A percentile compares a stretch with the other conserved stretches of the same genome.
Evolutionary conservation across 1,140 invertebrate species (phyloP).

Genomic region (Drosophila bocqueti): DNA sequence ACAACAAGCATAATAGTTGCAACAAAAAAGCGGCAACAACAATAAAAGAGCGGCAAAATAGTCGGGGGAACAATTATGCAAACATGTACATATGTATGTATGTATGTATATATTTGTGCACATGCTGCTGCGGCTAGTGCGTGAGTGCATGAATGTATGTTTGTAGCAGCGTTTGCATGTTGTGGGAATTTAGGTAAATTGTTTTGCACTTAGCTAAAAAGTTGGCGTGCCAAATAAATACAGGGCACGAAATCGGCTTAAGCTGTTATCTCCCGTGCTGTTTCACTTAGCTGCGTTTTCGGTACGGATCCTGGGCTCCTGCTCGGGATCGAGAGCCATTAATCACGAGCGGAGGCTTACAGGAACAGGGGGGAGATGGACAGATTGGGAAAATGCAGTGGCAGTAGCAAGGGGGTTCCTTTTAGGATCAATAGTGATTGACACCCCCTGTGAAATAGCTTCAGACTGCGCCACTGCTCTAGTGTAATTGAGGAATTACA

Average conservation of each 20-base stretch:
- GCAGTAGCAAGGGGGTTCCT: neutral
- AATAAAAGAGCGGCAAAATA: conserved; percentile 28
- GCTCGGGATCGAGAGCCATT: conserved; percentile 54
- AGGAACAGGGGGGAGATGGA: conserved; percentile 3
- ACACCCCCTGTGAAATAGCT: neutral
- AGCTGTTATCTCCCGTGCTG: conserved; percentile 68
- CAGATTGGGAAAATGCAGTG: neutral
- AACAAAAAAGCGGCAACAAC: conserved; percentile 25
- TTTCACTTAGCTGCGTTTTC: conserved; percentile 64
- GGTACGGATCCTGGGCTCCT: conserved; percentile 28
- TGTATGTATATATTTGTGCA: neutral
- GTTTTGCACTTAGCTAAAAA: conserved; percentile 82
- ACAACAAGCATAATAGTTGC: conserved; percentile 25
- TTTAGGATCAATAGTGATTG: neutral
- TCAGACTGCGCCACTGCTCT: conserved; percentile 7
- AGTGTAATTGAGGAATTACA: conserved; percentile 83
- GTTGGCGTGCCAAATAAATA: conserved; percentile 75
- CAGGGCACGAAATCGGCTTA: conserved; percentile 65
- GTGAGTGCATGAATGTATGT: neutral
- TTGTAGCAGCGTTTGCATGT: conserved; percentile 23
- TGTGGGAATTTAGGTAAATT: conserved; percentile 77
- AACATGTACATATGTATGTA: conserved; percentile 19
- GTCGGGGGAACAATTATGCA: conserved; percentile 69
- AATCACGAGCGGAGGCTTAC: conserved; percentile 58
- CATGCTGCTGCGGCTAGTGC: conserved; percentile 13